Evolutionary conservation across 2,113 vertebrate genomes (phyloP), one percentile per base, ranked within the genome.

Genomic region (Gallinago undulata): DNA sequence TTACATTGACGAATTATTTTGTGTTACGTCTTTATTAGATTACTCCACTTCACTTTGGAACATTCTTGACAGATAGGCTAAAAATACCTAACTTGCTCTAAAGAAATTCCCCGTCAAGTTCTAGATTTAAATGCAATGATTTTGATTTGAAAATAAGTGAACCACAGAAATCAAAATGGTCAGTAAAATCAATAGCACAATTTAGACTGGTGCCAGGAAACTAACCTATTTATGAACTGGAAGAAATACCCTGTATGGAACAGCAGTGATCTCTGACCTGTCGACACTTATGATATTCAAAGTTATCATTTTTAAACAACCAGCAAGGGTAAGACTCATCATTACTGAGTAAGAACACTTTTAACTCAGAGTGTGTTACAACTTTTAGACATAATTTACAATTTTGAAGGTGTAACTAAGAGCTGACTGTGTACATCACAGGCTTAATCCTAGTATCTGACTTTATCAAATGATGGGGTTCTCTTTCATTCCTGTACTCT

Each of bases 381-480:
- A 87, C 89, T 95, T 96, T 95, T 95, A 73, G 87, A 92, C 43
- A 56, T 91, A 56, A 96, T 97, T 97, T 95, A 83, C 87, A 92
- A 55, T 80, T 73, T 94, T 82, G 82, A 96, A 97, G 75, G n/a
- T 85, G 55, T 78, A 95, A 93, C 90, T 88, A 87, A 95, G 89
- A 94, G 78, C 87, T 93, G 93, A 92, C 84, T 84, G n/a, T 72
- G 84, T 80, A 88, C 67, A 91, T 89, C 74, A 24, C 60, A 87
- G 87, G 69, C 66, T 96, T 97, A 97, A 94, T 97, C 84, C 96
- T 96, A 86, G 90, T 94, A 94, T 96, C 95, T 69, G 79, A 82
- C 92, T 97, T 96, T 92, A 91, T 84, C 88, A 98, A 97, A 98
- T 98, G 96, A 98, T 31, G 85, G 93, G 97, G 89, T 97, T 98